Evolutionary conservation across 2,113 vertebrate genomes (phyloP), one percentile per base, ranked within the genome.

Genomic region (Tachysurus vachellii): DNA sequence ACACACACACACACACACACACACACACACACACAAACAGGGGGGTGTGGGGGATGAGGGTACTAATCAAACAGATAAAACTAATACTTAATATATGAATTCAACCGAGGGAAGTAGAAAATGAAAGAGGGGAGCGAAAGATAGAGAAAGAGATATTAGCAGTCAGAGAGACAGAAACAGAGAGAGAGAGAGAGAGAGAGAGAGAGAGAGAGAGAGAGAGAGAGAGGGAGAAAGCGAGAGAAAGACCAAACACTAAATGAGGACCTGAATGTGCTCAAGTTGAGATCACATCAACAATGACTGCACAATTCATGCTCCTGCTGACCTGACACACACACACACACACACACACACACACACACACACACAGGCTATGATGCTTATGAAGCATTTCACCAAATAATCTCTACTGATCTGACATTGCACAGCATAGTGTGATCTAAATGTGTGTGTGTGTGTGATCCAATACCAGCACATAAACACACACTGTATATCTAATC

Each of bases 271-370:
- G 59, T 28, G 14, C 17, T 80, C 54, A 61, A 23, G 31, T 31
- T 81, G 79, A 81, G 79, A 61, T 36, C 79, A 81, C 21, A 44
- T 81, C 56, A 61, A 61, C 79, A 56, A 81, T 81, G 56, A 81
- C 79, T 26, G 56, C 31, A 81, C 79, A 81, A 61, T 61, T 42
- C 44, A 42, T 59, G 79, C 31, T 61, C 31, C 79, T 61, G 31
- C 56, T 61, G 56, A 70, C 68, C 68, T 70, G 28, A 70, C 28
- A 31, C 64, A 19, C 42, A 14, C 47, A 53, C 75, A 56, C 54
- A 56, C 53, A 61, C 53, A 59, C 28, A 59, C 36, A 36, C 80
- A 61, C 31, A 26, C 28, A 14, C 31, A 81, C 1, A 61, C 56
- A 81, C 21, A 61, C 42, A 75, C 14, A 70, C 28, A 19, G 68